A percentile compares a stretch with the other conserved stretches of the same genome.
phyloP scores from a whole-genome alignment of 2,113 vertebrate genomes.

The Ursus arctos region DNA sequence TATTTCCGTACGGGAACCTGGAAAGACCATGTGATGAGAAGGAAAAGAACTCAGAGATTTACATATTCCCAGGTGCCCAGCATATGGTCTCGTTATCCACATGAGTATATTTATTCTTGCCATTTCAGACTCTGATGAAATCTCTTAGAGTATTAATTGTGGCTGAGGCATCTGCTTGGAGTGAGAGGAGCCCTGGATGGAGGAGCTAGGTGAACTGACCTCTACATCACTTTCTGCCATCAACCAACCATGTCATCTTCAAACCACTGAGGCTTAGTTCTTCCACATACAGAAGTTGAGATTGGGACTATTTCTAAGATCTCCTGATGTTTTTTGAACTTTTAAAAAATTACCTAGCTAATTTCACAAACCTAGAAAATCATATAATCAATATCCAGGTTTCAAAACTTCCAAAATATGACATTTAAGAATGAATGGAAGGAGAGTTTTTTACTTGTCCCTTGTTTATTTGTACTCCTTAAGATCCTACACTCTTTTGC shows the following conservation, averaged over 20 bases:
- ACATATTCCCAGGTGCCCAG: not conserved
- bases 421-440: not conserved
- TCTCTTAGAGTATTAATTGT: not conserved
- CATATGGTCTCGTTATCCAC: not conserved
- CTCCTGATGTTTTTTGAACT: not conserved
- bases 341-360: not conserved
- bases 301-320: not conserved
- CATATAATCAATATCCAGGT: not conserved
- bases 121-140: not conserved
- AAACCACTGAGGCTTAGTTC: not conserved
- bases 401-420: constrained; percentile 11
- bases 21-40: not conserved
- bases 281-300: not conserved
- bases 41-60: not conserved
- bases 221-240: not conserved
- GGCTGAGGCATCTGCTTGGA: not conserved
- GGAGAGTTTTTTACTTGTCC: not conserved
- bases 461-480: not conserved
- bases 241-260: not conserved
- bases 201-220: not conserved
- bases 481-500: not conserved
- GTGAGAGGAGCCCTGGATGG: not conserved
- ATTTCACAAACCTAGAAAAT: constrained; percentile 1
- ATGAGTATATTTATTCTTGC: not conserved
- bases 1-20: not conserved